Percentiles rank a stretch among this genome's conserved stretches.
Evolutionary conservation across 2,797 vertebrate species (phyloP).

Genomic region (Hirundo rustica): DNA sequence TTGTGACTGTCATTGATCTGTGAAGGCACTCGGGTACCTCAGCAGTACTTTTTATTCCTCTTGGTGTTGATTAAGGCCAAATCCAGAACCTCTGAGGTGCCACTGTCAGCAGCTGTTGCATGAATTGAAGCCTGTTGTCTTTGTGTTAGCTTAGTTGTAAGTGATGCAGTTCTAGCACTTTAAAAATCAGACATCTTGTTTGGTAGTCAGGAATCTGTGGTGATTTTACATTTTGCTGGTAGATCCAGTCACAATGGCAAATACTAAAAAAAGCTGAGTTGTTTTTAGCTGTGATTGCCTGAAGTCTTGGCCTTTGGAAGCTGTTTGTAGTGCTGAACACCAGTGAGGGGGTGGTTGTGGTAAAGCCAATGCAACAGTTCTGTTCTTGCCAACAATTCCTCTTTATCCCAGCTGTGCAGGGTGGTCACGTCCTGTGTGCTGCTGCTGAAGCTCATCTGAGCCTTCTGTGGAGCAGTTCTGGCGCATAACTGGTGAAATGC

Average conservation of each 20-base stretch:
- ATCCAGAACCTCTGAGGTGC: neutral
- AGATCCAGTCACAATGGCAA: neutral
- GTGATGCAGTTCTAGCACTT: neutral
- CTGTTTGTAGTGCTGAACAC: neutral
- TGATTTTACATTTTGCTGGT: neutral
- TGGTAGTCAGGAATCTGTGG: neutral
- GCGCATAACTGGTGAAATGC: neutral
- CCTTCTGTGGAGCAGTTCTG: neutral
- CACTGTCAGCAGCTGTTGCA: neutral
- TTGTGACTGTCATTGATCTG: neutral
- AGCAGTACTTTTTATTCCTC: neutral
- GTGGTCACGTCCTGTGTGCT: neutral
- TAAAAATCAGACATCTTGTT: neutral
- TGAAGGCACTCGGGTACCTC: neutral
- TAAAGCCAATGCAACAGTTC: neutral
- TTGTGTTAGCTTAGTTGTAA: neutral
- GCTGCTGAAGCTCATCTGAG: neutral
- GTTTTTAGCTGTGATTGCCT: neutral
- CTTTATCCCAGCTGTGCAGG: neutral
- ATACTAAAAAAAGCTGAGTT: neutral
- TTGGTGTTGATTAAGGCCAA: neutral
- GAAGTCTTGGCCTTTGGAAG: neutral
- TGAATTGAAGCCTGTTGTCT: neutral
- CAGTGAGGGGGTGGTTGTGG: neutral
- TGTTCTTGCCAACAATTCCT: rapidly evolving